Conservation (phyloP, 2,797 vertebrate genomes). For the Gadopsis bispinosus region DNA sequence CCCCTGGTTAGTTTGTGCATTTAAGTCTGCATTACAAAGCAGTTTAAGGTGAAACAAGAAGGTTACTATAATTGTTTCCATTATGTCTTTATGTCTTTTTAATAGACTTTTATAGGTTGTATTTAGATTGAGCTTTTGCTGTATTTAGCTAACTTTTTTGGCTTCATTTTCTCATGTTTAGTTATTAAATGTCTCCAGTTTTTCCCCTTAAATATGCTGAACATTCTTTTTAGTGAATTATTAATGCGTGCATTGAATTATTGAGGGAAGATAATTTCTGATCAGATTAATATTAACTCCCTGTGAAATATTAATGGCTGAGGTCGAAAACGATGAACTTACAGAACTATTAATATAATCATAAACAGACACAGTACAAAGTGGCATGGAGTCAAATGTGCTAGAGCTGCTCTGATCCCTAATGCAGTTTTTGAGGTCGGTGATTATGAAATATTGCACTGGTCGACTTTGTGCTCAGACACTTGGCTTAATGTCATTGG, state of each 20-base stretch:
- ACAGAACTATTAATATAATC: conserved; percentile 76
- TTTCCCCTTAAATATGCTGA: conserved; percentile 62
- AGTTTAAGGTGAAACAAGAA: conserved; percentile 34
- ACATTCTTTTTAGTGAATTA: conserved; percentile 84
- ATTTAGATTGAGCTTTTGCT: conserved; percentile 12
- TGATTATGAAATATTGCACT: conserved; percentile 69
- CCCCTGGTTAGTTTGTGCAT: conserved; percentile 25
- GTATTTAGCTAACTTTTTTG: conserved; percentile 32
- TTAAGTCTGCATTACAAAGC: conserved; percentile 44
- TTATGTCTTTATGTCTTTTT: conserved; percentile 11
- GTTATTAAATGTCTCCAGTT: conserved; percentile 56
- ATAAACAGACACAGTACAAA: conserved; percentile 75
- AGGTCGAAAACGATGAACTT: conserved; percentile 77
- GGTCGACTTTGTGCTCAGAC: conserved; percentile 55
- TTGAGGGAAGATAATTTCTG: conserved; percentile 85
- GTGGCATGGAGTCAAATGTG: conserved; percentile 59
- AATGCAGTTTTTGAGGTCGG: conserved; percentile 49
- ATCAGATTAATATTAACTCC: conserved; percentile 87
- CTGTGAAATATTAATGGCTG: conserved; percentile 82
- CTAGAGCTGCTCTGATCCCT: conserved; percentile 26
- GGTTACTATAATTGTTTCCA: conserved; percentile 12
- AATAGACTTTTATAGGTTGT: background rate
- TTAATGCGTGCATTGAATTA: conserved; percentile 83
- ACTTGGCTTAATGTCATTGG: conserved; percentile 62
- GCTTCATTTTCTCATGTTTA: conserved; percentile 55